Evolutionary conservation across 2,888 invertebrate genomes (phyloP).

Genomic region (Melanostoma mellinum): DNA sequence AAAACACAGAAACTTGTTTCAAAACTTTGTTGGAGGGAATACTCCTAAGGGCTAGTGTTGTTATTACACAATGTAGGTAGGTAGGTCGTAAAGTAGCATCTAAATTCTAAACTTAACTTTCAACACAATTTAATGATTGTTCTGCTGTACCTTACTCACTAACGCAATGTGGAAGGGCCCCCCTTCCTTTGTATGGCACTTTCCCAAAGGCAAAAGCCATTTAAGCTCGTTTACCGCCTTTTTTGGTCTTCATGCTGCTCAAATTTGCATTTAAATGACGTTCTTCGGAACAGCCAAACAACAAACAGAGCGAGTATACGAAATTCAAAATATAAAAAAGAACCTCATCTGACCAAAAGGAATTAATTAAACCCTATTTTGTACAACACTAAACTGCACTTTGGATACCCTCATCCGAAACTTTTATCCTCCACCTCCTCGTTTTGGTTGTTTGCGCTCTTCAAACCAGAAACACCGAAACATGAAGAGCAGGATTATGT

Average conservation of each 20-base stretch:
- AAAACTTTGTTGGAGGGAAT: too few species aligned
- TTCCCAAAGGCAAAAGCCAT: conserved; percentile 13
- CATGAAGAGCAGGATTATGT: conserved; percentile 10
- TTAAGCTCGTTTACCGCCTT: conserved; percentile 48
- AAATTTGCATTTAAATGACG: conserved; percentile 65
- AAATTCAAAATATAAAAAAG: not conserved
- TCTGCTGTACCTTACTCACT: not conserved
- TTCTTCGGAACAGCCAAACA: conserved; percentile 12
- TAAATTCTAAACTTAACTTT: conserved; percentile 39
- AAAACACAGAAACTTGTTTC: too few species aligned
- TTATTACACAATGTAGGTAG: not conserved
- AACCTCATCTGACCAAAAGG: conserved; percentile 18
- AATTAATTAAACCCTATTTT: conserved; percentile 66
- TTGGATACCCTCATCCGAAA: conserved; percentile 33
- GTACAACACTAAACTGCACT: conserved; percentile 69
- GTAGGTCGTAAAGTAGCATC: conserved; percentile 30
- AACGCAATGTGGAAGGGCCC: too few species aligned
- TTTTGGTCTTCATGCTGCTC: conserved; percentile 30
- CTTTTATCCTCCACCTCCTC: not conserved
- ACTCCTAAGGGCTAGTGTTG: too few species aligned
- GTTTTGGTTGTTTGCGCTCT: not conserved
- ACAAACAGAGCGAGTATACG: conserved; percentile 3
- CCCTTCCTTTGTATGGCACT: not conserved
- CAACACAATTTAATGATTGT: conserved; percentile 29
- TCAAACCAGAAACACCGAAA: not conserved